Evolutionary conservation across 2,797 vertebrate genomes (phyloP).

Genomic region (Periparus ater): DNA sequence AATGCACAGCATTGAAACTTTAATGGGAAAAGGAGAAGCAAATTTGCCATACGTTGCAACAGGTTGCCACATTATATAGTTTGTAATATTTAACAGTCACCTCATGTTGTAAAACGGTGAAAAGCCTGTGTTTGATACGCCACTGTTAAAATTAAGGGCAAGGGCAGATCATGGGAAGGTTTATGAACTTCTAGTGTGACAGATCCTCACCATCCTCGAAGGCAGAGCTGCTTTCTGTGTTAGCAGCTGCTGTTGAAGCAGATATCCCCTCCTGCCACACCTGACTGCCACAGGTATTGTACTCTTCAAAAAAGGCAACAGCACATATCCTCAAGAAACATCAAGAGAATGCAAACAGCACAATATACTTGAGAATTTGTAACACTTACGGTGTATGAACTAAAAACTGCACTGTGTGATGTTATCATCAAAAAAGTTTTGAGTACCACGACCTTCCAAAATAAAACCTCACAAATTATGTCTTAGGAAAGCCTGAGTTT

Average conservation of each 20-base stretch:
- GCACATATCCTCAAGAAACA: background rate
- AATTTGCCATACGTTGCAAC: background rate
- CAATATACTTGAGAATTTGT: background rate
- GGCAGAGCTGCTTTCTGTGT: background rate
- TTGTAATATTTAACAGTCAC: background rate
- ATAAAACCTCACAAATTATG: background rate
- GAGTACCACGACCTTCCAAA: background rate
- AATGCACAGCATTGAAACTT: background rate
- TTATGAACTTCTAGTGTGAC: background rate
- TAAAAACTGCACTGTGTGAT: background rate
- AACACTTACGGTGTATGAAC: background rate
- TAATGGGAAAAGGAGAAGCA: background rate
- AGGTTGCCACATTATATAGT: fast-evolving
- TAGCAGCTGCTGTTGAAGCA: background rate
- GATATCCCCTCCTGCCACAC: background rate
- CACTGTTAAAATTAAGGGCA: background rate
- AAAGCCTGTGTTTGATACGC: background rate
- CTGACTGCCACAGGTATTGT: fast-evolving
- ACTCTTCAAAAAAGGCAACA: background rate
- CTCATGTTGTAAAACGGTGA: background rate
- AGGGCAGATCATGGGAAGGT: background rate
- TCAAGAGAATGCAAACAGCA: background rate
- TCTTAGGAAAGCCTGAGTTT: background rate
- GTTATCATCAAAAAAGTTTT: background rate
- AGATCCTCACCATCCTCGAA: background rate